A percentile compares a stretch with the other conserved stretches of the same genome.
phyloP scores from a whole-genome alignment of 2,888 invertebrate species.

The Matsumyia berberina region DNA sequence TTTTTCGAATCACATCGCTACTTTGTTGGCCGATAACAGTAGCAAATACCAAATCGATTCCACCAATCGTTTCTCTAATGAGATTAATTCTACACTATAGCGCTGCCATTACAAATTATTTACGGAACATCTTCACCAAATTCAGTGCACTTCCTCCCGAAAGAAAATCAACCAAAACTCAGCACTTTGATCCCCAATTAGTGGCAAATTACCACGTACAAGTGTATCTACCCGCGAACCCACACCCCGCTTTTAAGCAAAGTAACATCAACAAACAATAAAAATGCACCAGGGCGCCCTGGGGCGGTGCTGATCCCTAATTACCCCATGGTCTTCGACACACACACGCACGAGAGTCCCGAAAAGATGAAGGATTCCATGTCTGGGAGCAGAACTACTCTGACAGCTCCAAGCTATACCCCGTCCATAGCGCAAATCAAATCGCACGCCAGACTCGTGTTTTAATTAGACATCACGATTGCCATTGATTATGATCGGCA shows the following conservation, averaged over 20 bases:
- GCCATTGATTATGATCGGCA: slow-evolving; percentile 75
- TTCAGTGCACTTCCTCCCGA: background rate
- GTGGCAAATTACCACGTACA: slow-evolving; percentile 36
- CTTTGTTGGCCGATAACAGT: no score
- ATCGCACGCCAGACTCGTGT: slow-evolving; percentile 63
- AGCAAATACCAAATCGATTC: background rate
- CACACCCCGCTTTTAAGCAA: slow-evolving; percentile 41
- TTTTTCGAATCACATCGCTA: no score
- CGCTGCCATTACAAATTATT: slow-evolving; percentile 13
- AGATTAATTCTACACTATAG: slow-evolving; percentile 4
- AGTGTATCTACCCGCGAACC: slow-evolving; percentile 21
- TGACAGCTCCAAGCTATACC: background rate
- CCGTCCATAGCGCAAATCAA: slow-evolving; percentile 30
- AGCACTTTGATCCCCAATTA: slow-evolving; percentile 44
- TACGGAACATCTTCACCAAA: slow-evolving; percentile 5
- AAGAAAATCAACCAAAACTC: slow-evolving; percentile 3
- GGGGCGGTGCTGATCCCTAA: slow-evolving; percentile 59
- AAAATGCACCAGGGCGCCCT: slow-evolving; percentile 64
- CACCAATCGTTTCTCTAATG: slow-evolving; percentile 4
- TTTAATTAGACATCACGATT: slow-evolving; percentile 72
- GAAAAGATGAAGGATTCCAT: no score
- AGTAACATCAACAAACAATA: slow-evolving; percentile 70
- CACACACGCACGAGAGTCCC: slow-evolving; percentile 23
- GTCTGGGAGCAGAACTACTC: slow-evolving; percentile 32
- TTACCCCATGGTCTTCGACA: slow-evolving; percentile 59